Percentiles rank a stretch among this genome's conserved stretches.
phyloP scores from a whole-genome alignment of 1,140 invertebrate species.

The Nomia melanderi region DNA sequence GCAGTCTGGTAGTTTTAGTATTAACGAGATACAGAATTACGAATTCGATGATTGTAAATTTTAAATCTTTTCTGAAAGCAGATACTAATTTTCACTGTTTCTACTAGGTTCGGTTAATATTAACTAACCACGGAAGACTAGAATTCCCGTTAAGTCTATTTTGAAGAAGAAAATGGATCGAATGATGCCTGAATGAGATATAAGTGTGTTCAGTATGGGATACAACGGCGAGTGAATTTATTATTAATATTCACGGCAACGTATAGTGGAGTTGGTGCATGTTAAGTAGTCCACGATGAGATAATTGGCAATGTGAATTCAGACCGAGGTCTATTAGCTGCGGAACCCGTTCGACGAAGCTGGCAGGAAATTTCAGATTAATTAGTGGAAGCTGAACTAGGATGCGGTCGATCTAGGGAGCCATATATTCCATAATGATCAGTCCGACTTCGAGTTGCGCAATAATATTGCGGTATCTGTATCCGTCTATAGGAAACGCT shows the following conservation, averaged over 20 bases:
- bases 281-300: constrained; percentile 54
- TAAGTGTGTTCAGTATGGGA: background rate
- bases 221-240: background rate
- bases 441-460: constrained; percentile 4
- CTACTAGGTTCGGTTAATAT: too few relatives aligned
- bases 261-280: constrained; percentile 14
- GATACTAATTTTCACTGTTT: too few relatives aligned
- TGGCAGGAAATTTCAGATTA: constrained; percentile 62
- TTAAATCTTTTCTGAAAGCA: too few relatives aligned
- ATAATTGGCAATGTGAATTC: constrained; percentile 63
- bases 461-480: constrained; percentile 8
- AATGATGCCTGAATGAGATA: too few relatives aligned
- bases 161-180: too few relatives aligned
- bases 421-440: constrained; percentile 21
- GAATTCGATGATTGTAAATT: too few relatives aligned
- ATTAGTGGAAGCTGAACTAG: constrained; percentile 52
- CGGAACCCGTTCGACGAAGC: constrained; percentile 23
- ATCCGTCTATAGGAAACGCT: too few relatives aligned
- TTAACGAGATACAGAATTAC: too few relatives aligned
- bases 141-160: too few relatives aligned
- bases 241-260: constrained; percentile 10
- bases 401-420: constrained; percentile 36
- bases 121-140: too few relatives aligned
- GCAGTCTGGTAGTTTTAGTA: too few relatives aligned
- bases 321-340: constrained; percentile 54